Evolutionary conservation across 2,113 vertebrate species (phyloP), one percentile per base, ranked within the genome.

Genomic region (Spermophilus dauricus): DNA sequence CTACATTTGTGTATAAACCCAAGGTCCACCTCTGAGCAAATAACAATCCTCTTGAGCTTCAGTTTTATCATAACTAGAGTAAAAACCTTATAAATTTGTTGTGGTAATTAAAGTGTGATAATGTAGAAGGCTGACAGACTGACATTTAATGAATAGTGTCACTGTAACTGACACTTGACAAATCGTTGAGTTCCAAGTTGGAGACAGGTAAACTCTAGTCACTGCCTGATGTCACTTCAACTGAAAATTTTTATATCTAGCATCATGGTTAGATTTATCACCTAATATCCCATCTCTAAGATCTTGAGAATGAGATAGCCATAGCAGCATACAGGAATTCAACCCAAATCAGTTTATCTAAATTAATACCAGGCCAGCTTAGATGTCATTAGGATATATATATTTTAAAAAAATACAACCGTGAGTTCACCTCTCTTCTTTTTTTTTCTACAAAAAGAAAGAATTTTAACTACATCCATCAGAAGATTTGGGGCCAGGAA

Each of bases 1-100:
- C 34, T 67, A 48, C n/a, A 39, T 63, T 83, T 77, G 16, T 56
- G 18, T 26, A n/a, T 32, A 82, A 94, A 82, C 42, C 45, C 48
- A 91, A 18, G 12, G 51, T 51, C 75, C 42, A 82, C 16, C 16
- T 58, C 42, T 89, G 32, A 45, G 6, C 28, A 78, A 72, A 10
- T 70, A 88, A 67, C 10, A 61, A 65, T 82, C 45, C 76, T 7
- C 82, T 61, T 87, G 83, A 83, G 28, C 72, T 26, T 94, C 37
- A 58, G 76, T 82, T 87, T 86, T 80, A 83, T 91, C 82, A 53
- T 39, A 30, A 72, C 34, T 86, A 75, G 86, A 65, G 82, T 39
- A 67, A 67, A 58, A 84, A 37, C 3, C 16, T 76, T 86, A 10
- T 26, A 70, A 76, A 86, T 42, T 58, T 73, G 16, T 81, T 61